These are phyloP conservation scores for Cancer borealis DNA, from an alignment of 2,888 invertebrate genomes.

Conservation along the genomic window DNA sequence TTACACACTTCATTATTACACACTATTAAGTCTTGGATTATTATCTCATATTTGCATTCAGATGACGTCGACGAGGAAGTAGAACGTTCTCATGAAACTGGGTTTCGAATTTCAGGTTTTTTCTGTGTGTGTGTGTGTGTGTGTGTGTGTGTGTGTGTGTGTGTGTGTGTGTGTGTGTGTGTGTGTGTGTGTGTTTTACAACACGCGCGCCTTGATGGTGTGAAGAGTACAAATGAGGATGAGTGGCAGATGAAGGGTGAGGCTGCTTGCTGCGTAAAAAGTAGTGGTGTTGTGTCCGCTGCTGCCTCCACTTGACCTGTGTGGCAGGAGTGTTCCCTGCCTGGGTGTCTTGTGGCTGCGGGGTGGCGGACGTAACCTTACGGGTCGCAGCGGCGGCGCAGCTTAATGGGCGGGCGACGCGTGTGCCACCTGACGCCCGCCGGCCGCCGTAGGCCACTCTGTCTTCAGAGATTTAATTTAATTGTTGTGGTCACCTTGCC, in stretches of 20 bases:
- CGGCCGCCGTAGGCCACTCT: constrained; percentile 60
- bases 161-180: background rate
- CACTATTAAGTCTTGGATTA: background rate
- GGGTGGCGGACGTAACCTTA: constrained; percentile 52
- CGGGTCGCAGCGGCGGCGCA: constrained; percentile 57
- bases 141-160: constrained; percentile 12
- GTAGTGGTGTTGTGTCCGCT: constrained; percentile 57
- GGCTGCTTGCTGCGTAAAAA: background rate
- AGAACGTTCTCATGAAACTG: background rate
- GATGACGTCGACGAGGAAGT: background rate
- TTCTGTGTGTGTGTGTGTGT: background rate
- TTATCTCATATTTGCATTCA: background rate
- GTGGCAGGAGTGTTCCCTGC: constrained; percentile 53
- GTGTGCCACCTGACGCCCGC: constrained; percentile 71
- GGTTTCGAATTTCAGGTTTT: background rate
- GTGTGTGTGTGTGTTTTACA: background rate
- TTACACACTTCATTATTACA: background rate
- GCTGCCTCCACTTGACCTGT: constrained; percentile 43
- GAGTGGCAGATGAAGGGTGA: background rate
- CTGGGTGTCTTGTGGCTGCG: constrained; percentile 48
- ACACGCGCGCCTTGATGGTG: background rate
- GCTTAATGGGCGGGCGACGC: constrained; percentile 66
- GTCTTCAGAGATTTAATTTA: constrained; percentile 52
- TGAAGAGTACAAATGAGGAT: background rate
- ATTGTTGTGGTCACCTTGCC: constrained; percentile 17